Percentiles rank a stretch among this genome's conserved stretches.
Evolutionary conservation across 2,888 invertebrate genomes (phyloP).

Genomic region (Plebejus argus): DNA sequence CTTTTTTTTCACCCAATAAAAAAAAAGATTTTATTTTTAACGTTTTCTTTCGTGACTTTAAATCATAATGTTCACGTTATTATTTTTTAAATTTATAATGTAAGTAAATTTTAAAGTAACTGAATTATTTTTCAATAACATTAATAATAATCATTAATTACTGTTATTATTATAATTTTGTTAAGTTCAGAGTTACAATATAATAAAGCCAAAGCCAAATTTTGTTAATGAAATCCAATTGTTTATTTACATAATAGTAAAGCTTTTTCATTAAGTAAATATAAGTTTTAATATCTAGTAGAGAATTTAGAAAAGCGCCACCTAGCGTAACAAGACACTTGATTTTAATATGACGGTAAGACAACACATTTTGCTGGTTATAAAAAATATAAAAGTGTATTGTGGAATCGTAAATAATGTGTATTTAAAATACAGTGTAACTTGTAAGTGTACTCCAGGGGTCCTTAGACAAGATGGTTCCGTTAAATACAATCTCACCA

Average conservation of each 20-base stretch:
- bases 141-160: no score
- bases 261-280: not conserved
- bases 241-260: not conserved
- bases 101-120: no score
- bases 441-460: not conserved
- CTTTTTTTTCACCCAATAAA: no score
- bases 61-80: no score
- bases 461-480: no score
- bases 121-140: no score
- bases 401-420: not conserved
- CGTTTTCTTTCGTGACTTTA: no score
- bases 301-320: not conserved
- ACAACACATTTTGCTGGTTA: not conserved
- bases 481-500: no score
- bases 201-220: conserved; percentile 43
- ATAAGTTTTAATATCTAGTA: not conserved
- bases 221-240: conserved; percentile 44
- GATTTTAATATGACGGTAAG: not conserved
- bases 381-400: no score
- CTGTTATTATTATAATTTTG: not conserved
- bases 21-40: no score
- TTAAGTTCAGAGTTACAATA: not conserved
- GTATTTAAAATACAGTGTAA: not conserved
- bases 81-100: no score
- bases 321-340: not conserved